Conservation (phyloP, 2,888 invertebrate species). For the Pheosia tremula region DNA sequence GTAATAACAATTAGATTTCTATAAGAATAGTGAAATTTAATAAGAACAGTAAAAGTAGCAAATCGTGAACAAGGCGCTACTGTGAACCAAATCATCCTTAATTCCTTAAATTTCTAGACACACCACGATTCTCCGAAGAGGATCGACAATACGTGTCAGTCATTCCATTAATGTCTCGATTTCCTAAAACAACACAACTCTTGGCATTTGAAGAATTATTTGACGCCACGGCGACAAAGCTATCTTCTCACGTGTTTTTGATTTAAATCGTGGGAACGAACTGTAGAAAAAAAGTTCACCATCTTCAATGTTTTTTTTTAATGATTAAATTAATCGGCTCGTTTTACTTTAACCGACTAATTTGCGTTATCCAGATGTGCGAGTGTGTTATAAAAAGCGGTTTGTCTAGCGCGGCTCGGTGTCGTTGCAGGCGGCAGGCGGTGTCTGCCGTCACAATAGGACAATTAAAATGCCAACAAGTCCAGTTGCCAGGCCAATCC, state of each 20-base stretch:
- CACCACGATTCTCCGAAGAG: slow-evolving; percentile 66
- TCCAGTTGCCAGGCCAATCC: slow-evolving; percentile 82
- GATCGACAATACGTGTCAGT: slow-evolving; percentile 75
- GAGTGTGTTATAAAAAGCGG: slow-evolving; percentile 66
- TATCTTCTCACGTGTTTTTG: slow-evolving; percentile 62
- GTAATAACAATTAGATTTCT: background rate
- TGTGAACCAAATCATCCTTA: slow-evolving; percentile 51
- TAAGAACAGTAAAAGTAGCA: background rate
- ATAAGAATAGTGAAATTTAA: background rate
- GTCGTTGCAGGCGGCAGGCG: slow-evolving; percentile 63
- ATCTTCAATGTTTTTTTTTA: slow-evolving; percentile 1
- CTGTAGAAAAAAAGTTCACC: background rate
- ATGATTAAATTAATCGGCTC: slow-evolving; percentile 11
- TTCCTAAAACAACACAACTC: slow-evolving; percentile 73
- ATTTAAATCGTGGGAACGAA: slow-evolving; percentile 61
- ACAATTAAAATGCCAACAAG: slow-evolving; percentile 85
- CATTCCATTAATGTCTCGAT: slow-evolving; percentile 77
- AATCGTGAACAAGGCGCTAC: slow-evolving; percentile 34
- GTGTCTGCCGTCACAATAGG: slow-evolving; percentile 81
- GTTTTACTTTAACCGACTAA: slow-evolving; percentile 20
- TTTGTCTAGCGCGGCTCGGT: slow-evolving; percentile 68
- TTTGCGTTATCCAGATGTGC: slow-evolving; percentile 48
- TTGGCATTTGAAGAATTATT: slow-evolving; percentile 70
- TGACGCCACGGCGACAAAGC: slow-evolving; percentile 66
- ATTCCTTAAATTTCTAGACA: slow-evolving; percentile 66